Percentiles rank a stretch among this genome's conserved stretches.
phyloP scores from a whole-genome alignment of 1,140 invertebrate species.

The Drosophila melanica region DNA sequence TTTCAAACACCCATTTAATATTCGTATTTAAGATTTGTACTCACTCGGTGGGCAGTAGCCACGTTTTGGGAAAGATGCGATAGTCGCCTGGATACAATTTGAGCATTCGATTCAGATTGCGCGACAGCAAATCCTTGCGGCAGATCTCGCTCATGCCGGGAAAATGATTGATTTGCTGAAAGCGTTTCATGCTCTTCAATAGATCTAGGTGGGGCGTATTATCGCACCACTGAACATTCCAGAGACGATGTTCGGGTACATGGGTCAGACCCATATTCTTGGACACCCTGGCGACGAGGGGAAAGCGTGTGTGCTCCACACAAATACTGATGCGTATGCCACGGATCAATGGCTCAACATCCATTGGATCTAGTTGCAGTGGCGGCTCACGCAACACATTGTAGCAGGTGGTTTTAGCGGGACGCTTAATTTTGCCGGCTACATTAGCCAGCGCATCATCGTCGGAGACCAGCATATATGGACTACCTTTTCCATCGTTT shows the following conservation, averaged over 20 bases:
- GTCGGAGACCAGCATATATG: slow-evolving; percentile 44
- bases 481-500: background rate
- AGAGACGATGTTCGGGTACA: slow-evolving; percentile 84
- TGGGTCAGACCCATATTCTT: slow-evolving; percentile 59
- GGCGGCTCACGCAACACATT: slow-evolving; percentile 37
- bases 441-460: background rate
- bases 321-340: slow-evolving; percentile 59
- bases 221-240: slow-evolving; percentile 96
- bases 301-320: slow-evolving; percentile 65
- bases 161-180: slow-evolving; percentile 95
- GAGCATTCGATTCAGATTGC: slow-evolving; percentile 94
- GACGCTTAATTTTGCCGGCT: background rate
- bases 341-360: slow-evolving; percentile 42
- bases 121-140: slow-evolving; percentile 92
- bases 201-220: slow-evolving; percentile 91
- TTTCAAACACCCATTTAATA: too few relatives aligned
- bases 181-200: slow-evolving; percentile 94
- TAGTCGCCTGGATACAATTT: slow-evolving; percentile 94
- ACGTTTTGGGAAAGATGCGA: slow-evolving; percentile 95
- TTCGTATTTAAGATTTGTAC: slow-evolving; percentile 15
- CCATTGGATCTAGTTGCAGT: slow-evolving; percentile 16
- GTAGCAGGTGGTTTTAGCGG: slow-evolving; percentile 41
- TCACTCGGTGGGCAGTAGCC: slow-evolving; percentile 95
- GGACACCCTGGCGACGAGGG: slow-evolving; percentile 44
- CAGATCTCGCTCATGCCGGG: slow-evolving; percentile 96